Percentiles rank a stretch among this genome's conserved stretches.
Conservation (phyloP, 1,140 invertebrate species). For the Trypoxylus dichotomus region DNA sequence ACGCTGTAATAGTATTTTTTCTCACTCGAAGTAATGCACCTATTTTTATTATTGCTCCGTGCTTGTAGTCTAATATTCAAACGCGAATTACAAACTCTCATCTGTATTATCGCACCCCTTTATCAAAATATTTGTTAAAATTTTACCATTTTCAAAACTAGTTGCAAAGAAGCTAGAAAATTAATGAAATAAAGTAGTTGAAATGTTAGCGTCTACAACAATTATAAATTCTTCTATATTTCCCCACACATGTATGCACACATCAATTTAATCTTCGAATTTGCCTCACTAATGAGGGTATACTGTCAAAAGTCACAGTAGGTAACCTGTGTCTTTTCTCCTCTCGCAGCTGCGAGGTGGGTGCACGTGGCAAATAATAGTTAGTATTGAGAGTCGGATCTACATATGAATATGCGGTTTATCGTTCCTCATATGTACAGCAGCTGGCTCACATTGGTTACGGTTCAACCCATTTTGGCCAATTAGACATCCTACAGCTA, state of each 20-base stretch:
- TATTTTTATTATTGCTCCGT: too few species aligned
- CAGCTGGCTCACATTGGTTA: constrained; percentile 6
- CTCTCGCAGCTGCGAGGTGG: neutral
- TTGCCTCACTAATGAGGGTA: constrained; percentile 5
- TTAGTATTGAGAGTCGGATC: neutral
- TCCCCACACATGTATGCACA: neutral
- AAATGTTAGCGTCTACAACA: too few species aligned
- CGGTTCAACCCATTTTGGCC: neutral
- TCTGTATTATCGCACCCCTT: too few species aligned
- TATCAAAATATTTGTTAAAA: too few species aligned
- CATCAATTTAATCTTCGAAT: neutral
- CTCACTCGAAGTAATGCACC: too few species aligned
- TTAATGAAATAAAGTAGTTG: too few species aligned
- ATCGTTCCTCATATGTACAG: constrained; percentile 10
- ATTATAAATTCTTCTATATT: neutral
- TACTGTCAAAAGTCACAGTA: constrained; percentile 8
- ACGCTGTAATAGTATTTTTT: too few species aligned
- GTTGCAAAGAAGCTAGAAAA: too few species aligned
- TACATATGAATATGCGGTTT: constrained; percentile 22
- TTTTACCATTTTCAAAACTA: too few species aligned
- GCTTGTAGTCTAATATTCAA: too few species aligned
- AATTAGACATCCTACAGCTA: neutral
- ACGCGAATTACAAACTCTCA: too few species aligned
- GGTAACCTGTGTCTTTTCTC: constrained; percentile 11
- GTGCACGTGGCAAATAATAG: constrained; percentile 12